Base-by-base conservation (phyloP, 2,113 vertebrate species). In the Alaudala cheleensis region DNA sequence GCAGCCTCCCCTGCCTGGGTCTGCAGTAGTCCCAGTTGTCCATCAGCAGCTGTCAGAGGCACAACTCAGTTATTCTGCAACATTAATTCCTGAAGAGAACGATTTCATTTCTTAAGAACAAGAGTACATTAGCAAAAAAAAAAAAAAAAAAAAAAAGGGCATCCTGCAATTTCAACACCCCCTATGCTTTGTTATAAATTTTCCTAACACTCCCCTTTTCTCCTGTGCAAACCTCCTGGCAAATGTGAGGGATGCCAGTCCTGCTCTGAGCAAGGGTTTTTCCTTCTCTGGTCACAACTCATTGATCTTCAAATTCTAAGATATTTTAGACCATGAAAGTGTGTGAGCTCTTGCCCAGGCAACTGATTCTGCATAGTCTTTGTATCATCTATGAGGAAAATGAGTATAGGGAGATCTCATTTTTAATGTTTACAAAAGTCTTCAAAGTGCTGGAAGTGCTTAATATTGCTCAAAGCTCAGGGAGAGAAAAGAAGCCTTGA, bases 1-100 rank as follows among this genome's bases (percentile, higher is more conserved):
- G 29, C 44, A 64, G 15, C 44, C 14, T 37, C 7, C 6, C 6
- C 37, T 73, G 1, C 24, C 37, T 0, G 0, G 8, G 3, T 70
- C 56, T 81, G 73, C 40, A 62, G 39, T 40, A 90, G 64, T 49
- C 25, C 50, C 45, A 21, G 37, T 11, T 83, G 50, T 34, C 26
- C 25, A 31, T 13, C 40, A 65, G 34, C 40, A 66, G 51, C n/a
- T 91, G 6, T 57, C 45, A 69, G 69, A 83, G 37, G 47, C 5
- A 62, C 0, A 13, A 9, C 9, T 42, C 0, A 1, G 21, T 72
- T 50, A n/a, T 40, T 65, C 54, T 89, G 67, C 44, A 51, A 2
- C 23, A 33, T 73, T 77, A 58, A 53, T 31, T 84, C 77, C 45
- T 53, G 22, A 64, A n/a, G 14, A 62, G 29, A 56, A 12, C 11